Evolutionary conservation across 2,888 invertebrate species (phyloP).

Genomic region (Drosophila bunnanda): DNA sequence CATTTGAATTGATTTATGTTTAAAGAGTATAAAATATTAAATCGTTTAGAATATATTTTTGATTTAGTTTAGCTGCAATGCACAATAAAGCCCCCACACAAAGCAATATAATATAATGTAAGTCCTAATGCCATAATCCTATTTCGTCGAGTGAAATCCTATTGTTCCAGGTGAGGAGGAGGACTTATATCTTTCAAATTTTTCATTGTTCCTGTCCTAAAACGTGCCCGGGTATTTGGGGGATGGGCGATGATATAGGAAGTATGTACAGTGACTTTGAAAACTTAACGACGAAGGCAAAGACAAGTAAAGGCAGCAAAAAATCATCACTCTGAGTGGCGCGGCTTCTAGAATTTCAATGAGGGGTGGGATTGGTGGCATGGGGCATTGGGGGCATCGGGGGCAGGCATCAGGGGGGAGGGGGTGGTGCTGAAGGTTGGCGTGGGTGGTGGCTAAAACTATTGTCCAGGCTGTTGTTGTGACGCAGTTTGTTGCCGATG

Average conservation of each 20-base stretch:
- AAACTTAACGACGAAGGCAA: constrained; percentile 24
- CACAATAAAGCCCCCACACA: background rate
- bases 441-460: constrained; percentile 29
- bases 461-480: constrained; percentile 39
- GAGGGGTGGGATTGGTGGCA: constrained; percentile 13
- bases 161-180: constrained; percentile 6
- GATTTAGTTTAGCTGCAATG: background rate
- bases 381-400: background rate
- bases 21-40: no score
- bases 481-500: constrained; percentile 37
- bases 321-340: constrained; percentile 36
- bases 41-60: no score
- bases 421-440: background rate
- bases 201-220: constrained; percentile 10
- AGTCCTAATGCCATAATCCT: background rate
- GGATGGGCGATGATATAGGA: background rate
- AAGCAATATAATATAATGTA: background rate
- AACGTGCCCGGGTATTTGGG: background rate
- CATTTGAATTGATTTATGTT: no score
- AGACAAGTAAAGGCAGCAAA: constrained; percentile 6
- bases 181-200: background rate
- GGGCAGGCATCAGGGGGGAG: constrained; percentile 5
- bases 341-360: constrained; percentile 39
- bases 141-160: background rate
- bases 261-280: constrained; percentile 22